A percentile compares a stretch with the other conserved stretches of the same genome.
Conservation (phyloP, 2,888 invertebrate genomes). For the Lasioglossum oenotherae region DNA sequence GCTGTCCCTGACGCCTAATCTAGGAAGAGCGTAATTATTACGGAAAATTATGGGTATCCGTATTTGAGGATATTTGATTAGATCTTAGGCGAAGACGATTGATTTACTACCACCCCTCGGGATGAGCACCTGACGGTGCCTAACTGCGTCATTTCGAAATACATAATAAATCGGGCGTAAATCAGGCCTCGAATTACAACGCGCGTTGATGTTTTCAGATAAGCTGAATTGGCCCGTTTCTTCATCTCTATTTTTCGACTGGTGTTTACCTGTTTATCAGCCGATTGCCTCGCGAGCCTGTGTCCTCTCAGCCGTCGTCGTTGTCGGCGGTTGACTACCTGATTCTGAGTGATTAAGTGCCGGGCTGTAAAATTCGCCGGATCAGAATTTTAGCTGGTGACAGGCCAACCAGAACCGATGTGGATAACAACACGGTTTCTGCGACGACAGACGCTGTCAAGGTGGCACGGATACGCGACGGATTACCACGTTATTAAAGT, state of each 20-base stretch:
- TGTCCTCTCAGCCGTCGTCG: constrained; percentile 58
- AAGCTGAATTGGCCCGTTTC: constrained; percentile 71
- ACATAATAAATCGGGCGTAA: constrained; percentile 79
- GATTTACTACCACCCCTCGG: constrained; percentile 65
- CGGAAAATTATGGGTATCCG: constrained; percentile 38
- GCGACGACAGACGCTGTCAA: constrained; percentile 69
- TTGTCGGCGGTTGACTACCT: constrained; percentile 47
- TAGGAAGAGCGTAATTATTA: constrained; percentile 1
- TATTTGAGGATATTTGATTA: constrained; percentile 60
- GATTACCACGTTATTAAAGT: constrained; percentile 71
- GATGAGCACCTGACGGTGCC: constrained; percentile 66
- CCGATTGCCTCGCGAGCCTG: constrained; percentile 78
- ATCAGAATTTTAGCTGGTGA: constrained; percentile 65
- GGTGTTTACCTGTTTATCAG: constrained; percentile 75
- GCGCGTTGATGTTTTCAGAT: constrained; percentile 71
- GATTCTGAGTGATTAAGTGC: constrained; percentile 76
- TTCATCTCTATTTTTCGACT: constrained; percentile 35
- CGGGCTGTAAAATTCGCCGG: constrained; percentile 74
- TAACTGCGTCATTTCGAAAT: constrained; percentile 62
- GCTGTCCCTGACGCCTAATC: neutral
- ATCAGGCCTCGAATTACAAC: constrained; percentile 78
- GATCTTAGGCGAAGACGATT: constrained; percentile 56
- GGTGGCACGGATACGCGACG: constrained; percentile 65
- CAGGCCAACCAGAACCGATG: constrained; percentile 25
- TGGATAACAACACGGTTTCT: constrained; percentile 55